A percentile compares a stretch with the other conserved stretches of the same genome.
Conservation (phyloP, 1,140 invertebrate species). For the Trissolcus basalis region DNA sequence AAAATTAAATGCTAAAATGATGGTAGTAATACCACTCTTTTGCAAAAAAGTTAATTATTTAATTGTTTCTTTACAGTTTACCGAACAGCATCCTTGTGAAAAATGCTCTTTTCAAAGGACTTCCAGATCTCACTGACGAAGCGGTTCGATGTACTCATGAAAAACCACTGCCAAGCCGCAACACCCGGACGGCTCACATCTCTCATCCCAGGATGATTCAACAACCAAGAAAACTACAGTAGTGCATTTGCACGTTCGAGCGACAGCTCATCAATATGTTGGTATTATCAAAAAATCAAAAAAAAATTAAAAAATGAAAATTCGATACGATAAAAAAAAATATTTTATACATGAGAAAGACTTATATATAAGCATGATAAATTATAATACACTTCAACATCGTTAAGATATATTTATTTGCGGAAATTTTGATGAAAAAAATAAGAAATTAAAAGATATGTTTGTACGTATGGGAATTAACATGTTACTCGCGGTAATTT, state of each 20-base stretch:
- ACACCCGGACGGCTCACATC: constrained; percentile 77
- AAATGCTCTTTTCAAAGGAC: constrained; percentile 83
- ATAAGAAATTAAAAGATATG: too few species aligned
- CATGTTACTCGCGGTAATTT: too few species aligned
- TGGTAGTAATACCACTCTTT: too few species aligned
- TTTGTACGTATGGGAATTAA: too few species aligned
- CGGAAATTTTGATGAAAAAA: too few species aligned
- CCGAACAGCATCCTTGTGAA: not conserved
- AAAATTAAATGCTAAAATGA: too few species aligned
- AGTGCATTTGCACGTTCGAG: not conserved
- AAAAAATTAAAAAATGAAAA: not conserved
- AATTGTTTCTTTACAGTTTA: not conserved
- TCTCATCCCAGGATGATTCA: constrained; percentile 81
- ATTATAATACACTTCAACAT: too few species aligned
- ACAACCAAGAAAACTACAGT: constrained; percentile 87
- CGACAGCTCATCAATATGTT: not conserved
- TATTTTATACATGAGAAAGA: too few species aligned
- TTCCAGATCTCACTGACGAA: constrained; percentile 91
- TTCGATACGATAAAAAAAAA: too few species aligned
- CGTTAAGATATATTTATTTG: too few species aligned
- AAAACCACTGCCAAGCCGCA: constrained; percentile 82
- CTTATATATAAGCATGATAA: too few species aligned
- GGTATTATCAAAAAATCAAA: not conserved
- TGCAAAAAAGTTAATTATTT: too few species aligned
- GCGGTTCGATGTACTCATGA: constrained; percentile 88